Evolutionary conservation across 2,113 vertebrate species (phyloP).

Genomic region (Amphiprion percula): DNA sequence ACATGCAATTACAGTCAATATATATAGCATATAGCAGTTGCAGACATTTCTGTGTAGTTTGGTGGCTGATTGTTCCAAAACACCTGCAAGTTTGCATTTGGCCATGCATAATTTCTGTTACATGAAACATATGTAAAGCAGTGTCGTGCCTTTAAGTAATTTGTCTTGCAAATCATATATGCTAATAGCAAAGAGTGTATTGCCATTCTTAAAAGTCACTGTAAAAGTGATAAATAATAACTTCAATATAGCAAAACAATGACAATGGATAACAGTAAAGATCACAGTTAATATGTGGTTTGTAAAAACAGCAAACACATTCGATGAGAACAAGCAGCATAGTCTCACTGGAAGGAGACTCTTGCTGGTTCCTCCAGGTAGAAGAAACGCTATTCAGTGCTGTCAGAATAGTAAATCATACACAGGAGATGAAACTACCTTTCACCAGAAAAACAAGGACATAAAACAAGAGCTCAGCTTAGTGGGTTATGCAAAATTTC

Average conservation of each 20-base stretch:
- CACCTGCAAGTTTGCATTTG: slow-evolving; percentile 15
- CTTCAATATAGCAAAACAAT: background rate
- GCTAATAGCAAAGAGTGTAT: rapidly evolving
- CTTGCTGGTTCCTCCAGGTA: background rate
- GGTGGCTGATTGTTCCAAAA: background rate
- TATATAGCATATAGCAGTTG: background rate
- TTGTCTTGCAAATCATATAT: slow-evolving; percentile 10
- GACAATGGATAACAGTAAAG: too few species aligned
- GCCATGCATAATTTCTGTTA: background rate
- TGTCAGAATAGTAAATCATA: background rate
- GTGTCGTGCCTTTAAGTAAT: background rate
- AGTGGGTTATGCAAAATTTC: background rate
- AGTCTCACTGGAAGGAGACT: background rate
- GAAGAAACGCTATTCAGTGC: background rate
- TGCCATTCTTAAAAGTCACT: background rate
- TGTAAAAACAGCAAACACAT: background rate
- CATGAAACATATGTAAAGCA: background rate
- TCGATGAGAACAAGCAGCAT: background rate
- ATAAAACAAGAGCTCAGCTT: background rate
- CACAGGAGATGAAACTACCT: background rate
- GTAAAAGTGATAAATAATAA: background rate
- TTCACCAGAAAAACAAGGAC: background rate
- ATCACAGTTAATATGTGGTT: background rate
- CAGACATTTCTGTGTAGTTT: background rate
- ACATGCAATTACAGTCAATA: background rate